phyloP scores from a whole-genome alignment of 2,113 vertebrate species.

The Carettochelys insculpta region DNA sequence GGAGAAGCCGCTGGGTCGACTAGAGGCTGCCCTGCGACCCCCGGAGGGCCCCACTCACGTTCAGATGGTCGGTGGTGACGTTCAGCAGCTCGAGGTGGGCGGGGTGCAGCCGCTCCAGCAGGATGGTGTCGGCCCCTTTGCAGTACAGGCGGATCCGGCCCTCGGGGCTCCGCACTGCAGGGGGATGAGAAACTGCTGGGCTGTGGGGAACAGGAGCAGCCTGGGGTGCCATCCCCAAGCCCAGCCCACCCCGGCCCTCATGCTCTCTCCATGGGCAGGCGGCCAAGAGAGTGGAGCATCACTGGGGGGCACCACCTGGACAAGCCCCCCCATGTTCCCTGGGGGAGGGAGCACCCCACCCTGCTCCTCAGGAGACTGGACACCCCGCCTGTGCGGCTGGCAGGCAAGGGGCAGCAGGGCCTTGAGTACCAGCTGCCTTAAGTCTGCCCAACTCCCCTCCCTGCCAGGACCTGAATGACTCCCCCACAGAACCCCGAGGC shows the following conservation, averaged over 20 bases:
- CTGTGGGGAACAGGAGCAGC: background rate
- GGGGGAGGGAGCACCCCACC: no score
- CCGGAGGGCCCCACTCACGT: slow-evolving; percentile 76
- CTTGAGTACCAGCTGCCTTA: background rate
- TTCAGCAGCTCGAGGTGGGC: slow-evolving; percentile 82
- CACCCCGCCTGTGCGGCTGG: no score
- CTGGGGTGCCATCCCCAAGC: no score
- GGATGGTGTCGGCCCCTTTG: slow-evolving; percentile 92
- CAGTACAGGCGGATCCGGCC: slow-evolving; percentile 94
- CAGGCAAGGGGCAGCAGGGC: background rate
- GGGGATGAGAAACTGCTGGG: background rate
- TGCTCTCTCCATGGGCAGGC: background rate
- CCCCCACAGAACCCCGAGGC: no score
- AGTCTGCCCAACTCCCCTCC: accelerated
- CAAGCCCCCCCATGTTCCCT: no score
- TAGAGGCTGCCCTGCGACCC: no score
- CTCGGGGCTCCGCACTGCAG: slow-evolving; percentile 85
- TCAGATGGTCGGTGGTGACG: slow-evolving; percentile 90
- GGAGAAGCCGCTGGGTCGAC: no score
- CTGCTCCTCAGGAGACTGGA: no score
- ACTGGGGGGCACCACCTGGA: no score
- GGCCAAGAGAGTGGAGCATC: no score
- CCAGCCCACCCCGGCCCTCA: background rate
- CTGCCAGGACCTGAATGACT: no score
- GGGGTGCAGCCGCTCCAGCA: slow-evolving; percentile 87